Percentiles rank a stretch among this genome's conserved stretches.
Evolutionary conservation across 1,140 invertebrate genomes (phyloP).

Genomic region (Drosophila navojoa): DNA sequence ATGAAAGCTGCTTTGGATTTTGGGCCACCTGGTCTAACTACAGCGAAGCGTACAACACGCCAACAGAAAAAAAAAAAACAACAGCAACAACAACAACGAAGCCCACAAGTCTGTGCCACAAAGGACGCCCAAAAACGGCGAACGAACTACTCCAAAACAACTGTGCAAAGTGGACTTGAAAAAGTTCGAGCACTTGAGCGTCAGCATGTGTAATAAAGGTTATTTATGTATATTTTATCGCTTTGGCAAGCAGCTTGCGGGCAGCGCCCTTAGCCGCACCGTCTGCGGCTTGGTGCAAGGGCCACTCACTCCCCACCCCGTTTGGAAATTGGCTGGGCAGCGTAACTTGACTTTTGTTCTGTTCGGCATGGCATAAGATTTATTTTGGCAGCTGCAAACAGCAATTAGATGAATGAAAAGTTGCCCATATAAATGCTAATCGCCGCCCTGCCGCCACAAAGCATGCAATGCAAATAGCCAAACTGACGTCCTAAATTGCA

Average conservation of each 20-base stretch:
- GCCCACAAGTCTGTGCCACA: constrained; percentile 13
- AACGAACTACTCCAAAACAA: constrained; percentile 76
- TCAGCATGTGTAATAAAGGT: constrained; percentile 82
- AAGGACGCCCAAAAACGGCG: constrained; percentile 47
- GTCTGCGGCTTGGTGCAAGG: not conserved
- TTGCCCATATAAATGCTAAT: constrained; percentile 79
- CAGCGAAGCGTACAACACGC: not conserved
- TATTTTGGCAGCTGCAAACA: constrained; percentile 67
- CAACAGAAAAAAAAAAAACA: no score
- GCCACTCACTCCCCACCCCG: no score
- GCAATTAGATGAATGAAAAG: constrained; percentile 76
- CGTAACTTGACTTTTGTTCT: constrained; percentile 58
- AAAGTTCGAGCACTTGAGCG: constrained; percentile 79
- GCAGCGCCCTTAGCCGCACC: constrained; percentile 1
- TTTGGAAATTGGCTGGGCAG: constrained; percentile 42
- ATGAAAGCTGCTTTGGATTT: not conserved
- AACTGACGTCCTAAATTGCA: constrained; percentile 55
- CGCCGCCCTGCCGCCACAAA: constrained; percentile 28
- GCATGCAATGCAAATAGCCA: constrained; percentile 37
- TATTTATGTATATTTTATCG: constrained; percentile 82
- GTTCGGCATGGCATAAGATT: constrained; percentile 51
- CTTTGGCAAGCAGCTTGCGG: constrained; percentile 21
- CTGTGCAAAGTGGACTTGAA: constrained; percentile 80
- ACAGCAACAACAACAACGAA: not conserved
- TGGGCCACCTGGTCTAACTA: constrained; percentile 14